Conservation (phyloP, 1,140 invertebrate genomes). For the Venturia canescens region DNA sequence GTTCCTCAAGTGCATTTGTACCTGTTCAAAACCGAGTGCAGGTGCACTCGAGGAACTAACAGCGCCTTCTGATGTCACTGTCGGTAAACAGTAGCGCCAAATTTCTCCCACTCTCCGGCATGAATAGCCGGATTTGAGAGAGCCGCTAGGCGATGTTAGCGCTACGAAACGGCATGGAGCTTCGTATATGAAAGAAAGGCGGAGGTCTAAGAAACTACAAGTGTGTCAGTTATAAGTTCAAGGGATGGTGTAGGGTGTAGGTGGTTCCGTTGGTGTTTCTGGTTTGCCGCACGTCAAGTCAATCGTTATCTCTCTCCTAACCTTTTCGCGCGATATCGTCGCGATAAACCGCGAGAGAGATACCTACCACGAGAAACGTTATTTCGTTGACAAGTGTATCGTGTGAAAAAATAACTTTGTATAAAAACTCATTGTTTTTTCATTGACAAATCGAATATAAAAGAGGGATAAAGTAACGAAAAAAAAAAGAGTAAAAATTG, state of each 20-base stretch:
- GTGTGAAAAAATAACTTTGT: conserved; percentile 12
- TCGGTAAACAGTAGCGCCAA: no score
- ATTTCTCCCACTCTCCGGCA: no score
- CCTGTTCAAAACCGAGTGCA: no score
- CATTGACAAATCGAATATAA: conserved; percentile 23
- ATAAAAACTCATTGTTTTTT: conserved; percentile 34
- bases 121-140: no score
- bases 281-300: conserved; percentile 54
- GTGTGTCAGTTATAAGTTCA: no score
- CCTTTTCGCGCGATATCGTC: conserved; percentile 60
- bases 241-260: background rate
- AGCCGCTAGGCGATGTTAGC: no score
- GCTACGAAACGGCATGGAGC: no score
- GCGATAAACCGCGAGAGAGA: conserved; percentile 34
- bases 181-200: no score
- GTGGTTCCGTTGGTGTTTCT: conserved; percentile 11
- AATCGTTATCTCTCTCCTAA: conserved; percentile 74
- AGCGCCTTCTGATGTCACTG: no score
- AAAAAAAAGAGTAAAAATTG: background rate
- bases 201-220: no score
- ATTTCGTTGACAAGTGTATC: conserved; percentile 34
- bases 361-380: background rate
- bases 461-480: background rate
- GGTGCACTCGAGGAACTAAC: no score
- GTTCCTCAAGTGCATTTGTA: no score